A percentile compares a stretch with the other conserved stretches of the same genome.
Conservation (phyloP, 2,113 vertebrate species). For the Calonectris borealis region DNA sequence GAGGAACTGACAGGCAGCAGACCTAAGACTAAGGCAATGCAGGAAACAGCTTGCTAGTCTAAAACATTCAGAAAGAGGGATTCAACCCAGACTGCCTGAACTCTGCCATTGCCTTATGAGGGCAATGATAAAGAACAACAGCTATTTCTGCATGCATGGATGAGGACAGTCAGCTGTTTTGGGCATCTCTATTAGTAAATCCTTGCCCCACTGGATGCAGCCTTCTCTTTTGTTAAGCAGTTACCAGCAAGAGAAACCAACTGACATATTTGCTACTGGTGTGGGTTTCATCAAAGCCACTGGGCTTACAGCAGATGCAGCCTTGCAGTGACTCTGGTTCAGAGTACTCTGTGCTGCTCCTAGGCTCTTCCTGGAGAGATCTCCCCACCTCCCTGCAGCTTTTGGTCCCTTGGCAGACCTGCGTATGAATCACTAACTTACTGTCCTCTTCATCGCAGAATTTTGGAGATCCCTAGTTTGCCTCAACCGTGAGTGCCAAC, state of each 20-base stretch:
- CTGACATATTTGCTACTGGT: not conserved
- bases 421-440: not conserved
- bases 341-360: not conserved
- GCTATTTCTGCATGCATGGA: not conserved
- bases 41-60: not conserved
- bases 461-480: not conserved
- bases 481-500: not conserved
- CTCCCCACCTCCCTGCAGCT: not conserved
- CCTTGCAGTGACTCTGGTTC: not conserved
- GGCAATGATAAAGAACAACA: not conserved
- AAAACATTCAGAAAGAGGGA: not conserved
- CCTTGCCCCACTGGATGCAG: not conserved
- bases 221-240: constrained; percentile 2
- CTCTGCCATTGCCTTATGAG: not conserved
- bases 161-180: not conserved
- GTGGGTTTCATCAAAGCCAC: not conserved
- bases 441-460: not conserved
- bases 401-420: not conserved
- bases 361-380: not conserved
- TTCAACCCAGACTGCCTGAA: not conserved
- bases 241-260: not conserved
- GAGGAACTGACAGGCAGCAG: not conserved
- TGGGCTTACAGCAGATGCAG: too few species aligned
- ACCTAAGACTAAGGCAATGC: not conserved
- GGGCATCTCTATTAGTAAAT: not conserved